A percentile compares a stretch with the other conserved stretches of the same genome.
Conservation (phyloP, 2,888 invertebrate species). For the Hedychridium roseum region DNA sequence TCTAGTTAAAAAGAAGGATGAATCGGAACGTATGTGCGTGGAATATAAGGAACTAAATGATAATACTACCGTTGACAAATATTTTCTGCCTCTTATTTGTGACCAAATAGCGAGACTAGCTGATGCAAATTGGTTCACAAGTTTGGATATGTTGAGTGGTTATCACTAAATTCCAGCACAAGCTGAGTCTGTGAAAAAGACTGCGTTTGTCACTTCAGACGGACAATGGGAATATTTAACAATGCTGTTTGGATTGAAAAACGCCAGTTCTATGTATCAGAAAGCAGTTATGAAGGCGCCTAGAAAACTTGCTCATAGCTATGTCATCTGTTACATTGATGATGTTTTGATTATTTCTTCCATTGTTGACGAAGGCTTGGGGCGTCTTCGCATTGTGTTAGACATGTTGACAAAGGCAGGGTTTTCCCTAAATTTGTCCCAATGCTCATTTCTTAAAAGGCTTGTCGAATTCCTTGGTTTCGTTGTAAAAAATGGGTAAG, state of each 20-base stretch:
- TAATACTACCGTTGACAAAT: conserved; percentile 1
- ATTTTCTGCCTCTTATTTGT: conserved; percentile 2
- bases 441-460: conserved; percentile 28
- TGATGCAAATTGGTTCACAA: no score
- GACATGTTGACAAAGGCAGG: conserved; percentile 19
- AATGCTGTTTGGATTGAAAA: conserved; percentile 16
- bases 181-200: conserved; percentile 4
- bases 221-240: no score
- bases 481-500: conserved; percentile 1
- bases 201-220: no score
- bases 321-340: no score
- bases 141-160: no score
- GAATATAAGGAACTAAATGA: no score
- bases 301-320: conserved; percentile 1
- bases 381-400: conserved; percentile 23
- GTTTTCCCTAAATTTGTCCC: conserved; percentile 21
- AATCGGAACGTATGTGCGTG: no score
- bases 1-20: no score
- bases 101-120: no score
- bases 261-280: conserved; percentile 11
- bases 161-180: no score
- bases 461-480: no score
- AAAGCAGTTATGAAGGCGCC: conserved; percentile 14
- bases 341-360: no score
- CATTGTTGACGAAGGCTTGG: conserved; percentile 19